A percentile compares a stretch with the other conserved stretches of the same genome.
These are phyloP conservation scores for Cynodonichthys magdalenae DNA, from an alignment of 2,797 vertebrate species.

Conservation along the genomic window DNA sequence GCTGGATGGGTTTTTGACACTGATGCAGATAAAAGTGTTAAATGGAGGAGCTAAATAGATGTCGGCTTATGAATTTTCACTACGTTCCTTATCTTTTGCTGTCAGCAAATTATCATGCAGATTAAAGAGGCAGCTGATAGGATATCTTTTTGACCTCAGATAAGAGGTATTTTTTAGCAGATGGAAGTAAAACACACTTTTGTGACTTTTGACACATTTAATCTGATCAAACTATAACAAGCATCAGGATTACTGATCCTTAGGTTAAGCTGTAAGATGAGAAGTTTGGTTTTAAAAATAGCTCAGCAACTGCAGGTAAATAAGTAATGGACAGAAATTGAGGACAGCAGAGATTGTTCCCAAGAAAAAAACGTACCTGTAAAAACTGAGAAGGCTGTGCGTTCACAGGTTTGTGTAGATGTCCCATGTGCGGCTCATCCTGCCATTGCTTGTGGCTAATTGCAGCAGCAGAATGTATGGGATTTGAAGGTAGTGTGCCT, in stretches of 20 bases:
- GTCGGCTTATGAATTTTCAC: not conserved
- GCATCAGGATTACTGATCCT: constrained; percentile 16
- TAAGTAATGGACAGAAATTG: not conserved
- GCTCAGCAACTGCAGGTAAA: not conserved
- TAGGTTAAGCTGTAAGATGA: not conserved
- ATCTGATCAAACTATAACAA: constrained; percentile 12
- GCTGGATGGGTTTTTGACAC: not conserved
- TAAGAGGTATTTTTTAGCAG: not conserved
- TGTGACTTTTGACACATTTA: constrained; percentile 14
- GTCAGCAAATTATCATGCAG: not conserved
- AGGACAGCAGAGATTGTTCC: constrained; percentile 7
- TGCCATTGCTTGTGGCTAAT: constrained; percentile 36
- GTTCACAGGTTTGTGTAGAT: constrained; percentile 56
- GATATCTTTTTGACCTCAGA: constrained; percentile 11
- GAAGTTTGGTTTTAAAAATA: not conserved
- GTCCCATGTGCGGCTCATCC: constrained; percentile 35
- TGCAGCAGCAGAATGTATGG: constrained; percentile 18
- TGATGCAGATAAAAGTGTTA: constrained; percentile 11
- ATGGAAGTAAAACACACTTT: constrained; percentile 12
- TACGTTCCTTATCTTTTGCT: not conserved
- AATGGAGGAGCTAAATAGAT: not conserved
- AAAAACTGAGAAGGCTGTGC: constrained; percentile 49
- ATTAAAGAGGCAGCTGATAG: constrained; percentile 3
- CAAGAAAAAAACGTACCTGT: constrained; percentile 26
- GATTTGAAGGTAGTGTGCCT: constrained; percentile 42